Percentiles rank a stretch among this genome's conserved stretches.
Evolutionary conservation across 92 coral and sea anemone genomes (phyloP).

Genomic region (Porites lobata): DNA sequence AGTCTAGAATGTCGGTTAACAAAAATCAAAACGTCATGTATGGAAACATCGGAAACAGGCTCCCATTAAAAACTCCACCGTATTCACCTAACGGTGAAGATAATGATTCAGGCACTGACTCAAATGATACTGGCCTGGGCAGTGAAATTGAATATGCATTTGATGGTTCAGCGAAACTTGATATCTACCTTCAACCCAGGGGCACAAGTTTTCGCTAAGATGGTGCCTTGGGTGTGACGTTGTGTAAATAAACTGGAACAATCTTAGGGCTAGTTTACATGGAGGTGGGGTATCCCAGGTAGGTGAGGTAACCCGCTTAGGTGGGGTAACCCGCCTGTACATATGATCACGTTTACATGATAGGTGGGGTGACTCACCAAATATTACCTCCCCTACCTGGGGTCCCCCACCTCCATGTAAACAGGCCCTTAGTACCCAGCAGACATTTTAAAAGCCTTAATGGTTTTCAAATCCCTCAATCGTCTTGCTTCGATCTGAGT

Average conservation of each 20-base stretch:
- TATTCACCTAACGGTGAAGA: constrained; percentile 15
- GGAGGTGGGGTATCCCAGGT: too few species aligned
- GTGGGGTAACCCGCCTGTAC: too few species aligned
- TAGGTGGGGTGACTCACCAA: too few species aligned
- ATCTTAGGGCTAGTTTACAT: neutral
- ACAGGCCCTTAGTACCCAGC: too few species aligned
- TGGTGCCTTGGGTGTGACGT: neutral
- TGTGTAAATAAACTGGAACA: neutral
- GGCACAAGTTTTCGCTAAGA: neutral
- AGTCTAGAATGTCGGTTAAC: neutral
- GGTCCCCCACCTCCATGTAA: too few species aligned
- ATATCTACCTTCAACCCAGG: constrained; percentile 67
- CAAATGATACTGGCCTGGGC: constrained; percentile 65
- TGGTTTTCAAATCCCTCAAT: too few species aligned
- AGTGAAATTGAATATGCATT: constrained; percentile 69
- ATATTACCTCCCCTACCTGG: too few species aligned
- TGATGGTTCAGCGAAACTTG: constrained; percentile 67
- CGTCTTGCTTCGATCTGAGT: too few species aligned
- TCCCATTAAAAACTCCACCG: constrained; percentile 24
- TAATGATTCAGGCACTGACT: constrained; percentile 40
- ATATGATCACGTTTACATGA: too few species aligned
- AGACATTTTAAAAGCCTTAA: too few species aligned
- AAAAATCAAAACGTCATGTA: neutral
- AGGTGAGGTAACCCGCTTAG: too few species aligned
- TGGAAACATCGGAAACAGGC: neutral